phyloP scores from a whole-genome alignment of 2,113 vertebrate genomes.

The Phaethornis superciliosus region DNA sequence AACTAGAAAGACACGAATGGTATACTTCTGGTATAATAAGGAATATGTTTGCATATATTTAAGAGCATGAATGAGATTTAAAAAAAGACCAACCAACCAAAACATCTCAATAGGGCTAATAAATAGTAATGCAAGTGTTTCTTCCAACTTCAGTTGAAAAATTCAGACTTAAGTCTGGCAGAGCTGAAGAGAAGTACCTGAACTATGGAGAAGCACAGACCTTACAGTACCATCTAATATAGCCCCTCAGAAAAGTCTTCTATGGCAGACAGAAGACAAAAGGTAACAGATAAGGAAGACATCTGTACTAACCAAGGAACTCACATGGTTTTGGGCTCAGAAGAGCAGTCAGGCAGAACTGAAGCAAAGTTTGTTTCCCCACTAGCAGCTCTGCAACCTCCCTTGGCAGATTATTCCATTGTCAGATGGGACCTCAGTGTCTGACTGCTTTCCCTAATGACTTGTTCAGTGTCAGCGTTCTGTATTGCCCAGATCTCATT shows the following conservation, averaged over 20 bases:
- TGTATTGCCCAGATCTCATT: background rate
- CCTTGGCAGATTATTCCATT: slow-evolving; percentile 63
- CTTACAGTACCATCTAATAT: background rate
- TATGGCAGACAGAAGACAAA: background rate
- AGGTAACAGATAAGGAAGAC: background rate
- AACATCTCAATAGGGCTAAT: background rate
- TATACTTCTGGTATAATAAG: background rate
- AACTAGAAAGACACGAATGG: background rate
- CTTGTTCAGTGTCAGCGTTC: background rate
- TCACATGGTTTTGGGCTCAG: rapidly evolving
- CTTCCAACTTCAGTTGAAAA: background rate
- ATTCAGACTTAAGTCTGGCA: background rate
- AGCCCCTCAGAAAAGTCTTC: background rate
- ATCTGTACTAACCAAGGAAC: background rate
- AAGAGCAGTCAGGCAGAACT: background rate
- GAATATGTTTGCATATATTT: background rate
- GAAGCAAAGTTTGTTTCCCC: background rate
- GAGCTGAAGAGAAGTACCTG: background rate
- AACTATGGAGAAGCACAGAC: background rate
- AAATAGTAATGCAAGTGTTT: background rate
- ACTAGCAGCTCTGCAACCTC: background rate
- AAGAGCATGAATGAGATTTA: background rate
- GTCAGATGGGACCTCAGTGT: slow-evolving; percentile 58
- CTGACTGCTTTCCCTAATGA: background rate
- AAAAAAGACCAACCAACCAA: background rate